Base-by-base conservation (phyloP, 2,888 invertebrate species). In the Eilema caniola region DNA sequence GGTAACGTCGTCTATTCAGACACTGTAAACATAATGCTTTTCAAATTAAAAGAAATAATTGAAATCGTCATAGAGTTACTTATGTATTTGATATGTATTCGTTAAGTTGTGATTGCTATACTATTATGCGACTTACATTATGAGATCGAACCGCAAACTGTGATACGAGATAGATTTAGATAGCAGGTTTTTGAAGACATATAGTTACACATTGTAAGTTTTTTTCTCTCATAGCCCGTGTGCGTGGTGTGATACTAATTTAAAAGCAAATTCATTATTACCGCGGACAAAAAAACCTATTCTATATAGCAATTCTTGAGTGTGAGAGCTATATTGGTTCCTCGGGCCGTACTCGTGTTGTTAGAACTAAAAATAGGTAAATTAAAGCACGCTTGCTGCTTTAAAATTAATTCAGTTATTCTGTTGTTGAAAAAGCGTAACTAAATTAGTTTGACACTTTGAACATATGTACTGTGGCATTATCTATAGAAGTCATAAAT, bases 101-200 rank as follows among this genome's bases (percentile, higher is more conserved):
- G 33, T 56, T 14, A 59, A 60, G 62, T 20, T 78, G 75, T 41
- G 71, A 78, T 79, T 67, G 60, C n/a, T 69, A 70, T 37, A 73
- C 68, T 66, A 75, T 80, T 73, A 71, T 67, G 66, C 28, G 62
- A 59, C 62, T 67, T 66, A 74, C 73, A 70, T 76, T 73, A 61
- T 61, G 70, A 66, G 70, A 73, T 28, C 56, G 53, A 72, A 77
- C 69, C 75, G 62, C 73, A 77, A 69, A 72, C 71, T 70, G 73
- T 67, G 69, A 68, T 67, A 33, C 14, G 62, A 67, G 62, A 78
- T 77, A 16, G 24, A 14, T 37, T 66, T 63, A 62, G n/a, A 71
- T 80, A 67, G 64, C 24, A 62, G 37, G 67, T 69, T 68, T 65
- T 62, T 2, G 68, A 28, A 67, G 12, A 70, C 41, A 59, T 66